These are phyloP conservation scores for Hydropsyche betteni DNA, from an alignment of 2,888 invertebrate genomes.

Conservation along the genomic window DNA sequence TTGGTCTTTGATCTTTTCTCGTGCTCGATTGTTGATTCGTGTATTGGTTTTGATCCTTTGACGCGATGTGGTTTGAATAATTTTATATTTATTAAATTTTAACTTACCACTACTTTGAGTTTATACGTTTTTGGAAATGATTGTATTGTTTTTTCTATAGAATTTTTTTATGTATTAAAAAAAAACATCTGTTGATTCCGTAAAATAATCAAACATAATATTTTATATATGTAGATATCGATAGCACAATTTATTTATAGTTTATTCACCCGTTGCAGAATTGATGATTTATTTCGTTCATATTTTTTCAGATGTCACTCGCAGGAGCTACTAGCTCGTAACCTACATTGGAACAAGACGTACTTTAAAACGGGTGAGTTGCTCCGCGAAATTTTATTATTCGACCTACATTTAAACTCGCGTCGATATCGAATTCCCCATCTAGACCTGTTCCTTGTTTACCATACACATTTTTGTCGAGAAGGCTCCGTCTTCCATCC, in stretches of 20 bases:
- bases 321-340: neutral
- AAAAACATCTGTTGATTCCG: neutral
- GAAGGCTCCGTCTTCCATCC: too few species aligned
- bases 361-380: slow-evolving; percentile 16
- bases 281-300: neutral
- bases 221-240: neutral
- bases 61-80: too few species aligned
- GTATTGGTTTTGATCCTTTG: too few species aligned
- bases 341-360: neutral
- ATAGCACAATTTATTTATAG: too few species aligned
- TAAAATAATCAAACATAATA: neutral
- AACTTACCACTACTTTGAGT: neutral
- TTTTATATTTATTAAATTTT: neutral
- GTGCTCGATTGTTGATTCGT: neutral
- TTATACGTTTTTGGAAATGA: neutral
- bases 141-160: neutral
- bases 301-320: slow-evolving; percentile 13
- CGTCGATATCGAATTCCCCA: neutral
- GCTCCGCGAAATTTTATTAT: neutral
- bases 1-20: neutral
- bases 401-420: neutral
- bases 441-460: too few species aligned
- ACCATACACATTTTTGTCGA: too few species aligned
- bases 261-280: neutral
- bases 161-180: neutral